Conservation (phyloP, 35 echinoderm and acorn worm genomes). For the Acanthaster planci region DNA sequence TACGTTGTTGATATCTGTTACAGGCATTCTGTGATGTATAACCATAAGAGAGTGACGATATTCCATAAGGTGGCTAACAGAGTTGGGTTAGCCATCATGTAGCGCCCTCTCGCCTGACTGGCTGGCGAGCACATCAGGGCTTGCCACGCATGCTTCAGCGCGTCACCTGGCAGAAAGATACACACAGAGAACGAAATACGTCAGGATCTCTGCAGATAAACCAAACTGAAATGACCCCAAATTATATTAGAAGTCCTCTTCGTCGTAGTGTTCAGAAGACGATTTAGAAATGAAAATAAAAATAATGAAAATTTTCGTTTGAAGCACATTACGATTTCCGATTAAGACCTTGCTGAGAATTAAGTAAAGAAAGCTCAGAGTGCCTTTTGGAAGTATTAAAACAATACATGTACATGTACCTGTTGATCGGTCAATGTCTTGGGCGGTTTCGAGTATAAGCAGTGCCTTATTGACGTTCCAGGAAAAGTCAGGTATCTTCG, state of each 20-base stretch:
- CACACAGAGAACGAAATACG: neutral
- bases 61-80: neutral
- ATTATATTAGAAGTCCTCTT: too few species aligned
- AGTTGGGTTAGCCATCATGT: neutral
- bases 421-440: neutral
- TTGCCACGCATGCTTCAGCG: neutral
- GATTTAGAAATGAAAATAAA: too few species aligned
- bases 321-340: too few species aligned
- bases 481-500: neutral
- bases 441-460: neutral
- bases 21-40: neutral
- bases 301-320: too few species aligned
- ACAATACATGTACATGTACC: too few species aligned
- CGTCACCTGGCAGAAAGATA: neutral
- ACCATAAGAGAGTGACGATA: neutral
- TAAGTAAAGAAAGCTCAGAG: too few species aligned
- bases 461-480: neutral
- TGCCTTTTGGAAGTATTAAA: too few species aligned
- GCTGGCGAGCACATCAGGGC: slow-evolving; percentile 2
- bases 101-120: neutral
- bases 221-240: too few species aligned
- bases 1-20: too few species aligned
- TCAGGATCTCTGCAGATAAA: too few species aligned
- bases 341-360: too few species aligned
- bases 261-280: too few species aligned